A percentile compares a stretch with the other conserved stretches of the same genome.
These are phyloP conservation scores for Meleagris gallopavo DNA, from an alignment of 2,113 vertebrate species.

Conservation along the genomic window DNA sequence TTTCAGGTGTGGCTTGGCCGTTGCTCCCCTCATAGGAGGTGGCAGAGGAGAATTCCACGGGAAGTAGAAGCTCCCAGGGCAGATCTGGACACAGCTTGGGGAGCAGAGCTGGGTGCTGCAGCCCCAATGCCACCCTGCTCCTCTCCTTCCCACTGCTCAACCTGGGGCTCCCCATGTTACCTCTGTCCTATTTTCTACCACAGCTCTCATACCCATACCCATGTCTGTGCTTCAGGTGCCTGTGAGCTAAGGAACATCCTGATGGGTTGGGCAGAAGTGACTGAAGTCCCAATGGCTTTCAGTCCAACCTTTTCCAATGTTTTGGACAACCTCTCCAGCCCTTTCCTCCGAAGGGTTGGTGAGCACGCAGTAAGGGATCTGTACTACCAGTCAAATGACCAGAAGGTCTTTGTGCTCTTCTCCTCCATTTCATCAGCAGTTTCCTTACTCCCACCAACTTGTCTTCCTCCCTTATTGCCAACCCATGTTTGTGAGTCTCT, in stretches of 20 bases:
- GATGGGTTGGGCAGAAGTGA: not conserved
- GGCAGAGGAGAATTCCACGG: not conserved
- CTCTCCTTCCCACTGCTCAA: not conserved
- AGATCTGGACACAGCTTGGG: not conserved
- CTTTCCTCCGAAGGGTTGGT: not conserved
- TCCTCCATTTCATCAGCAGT: not conserved
- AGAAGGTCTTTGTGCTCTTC: not conserved
- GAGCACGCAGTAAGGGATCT: not conserved
- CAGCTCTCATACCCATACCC: not conserved
- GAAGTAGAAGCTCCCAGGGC: not conserved
- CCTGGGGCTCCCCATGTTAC: not conserved
- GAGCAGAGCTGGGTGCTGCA: not conserved
- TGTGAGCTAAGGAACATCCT: not conserved
- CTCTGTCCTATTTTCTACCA: not conserved
- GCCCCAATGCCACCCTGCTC: not conserved
- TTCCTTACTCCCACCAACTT: not conserved
- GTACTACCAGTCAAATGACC: not conserved
- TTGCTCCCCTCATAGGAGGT: accelerated
- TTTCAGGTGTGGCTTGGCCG: not conserved
- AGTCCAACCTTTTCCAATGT: not conserved
- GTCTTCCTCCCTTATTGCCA: not conserved
- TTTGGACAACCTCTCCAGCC: not conserved
- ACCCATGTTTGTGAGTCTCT: not conserved
- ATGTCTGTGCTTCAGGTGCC: not conserved
- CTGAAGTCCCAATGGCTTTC: not conserved